Evolutionary conservation across 2,797 vertebrate species (phyloP), one percentile per base, ranked within the genome.

Genomic region (Coilia nasus): DNA sequence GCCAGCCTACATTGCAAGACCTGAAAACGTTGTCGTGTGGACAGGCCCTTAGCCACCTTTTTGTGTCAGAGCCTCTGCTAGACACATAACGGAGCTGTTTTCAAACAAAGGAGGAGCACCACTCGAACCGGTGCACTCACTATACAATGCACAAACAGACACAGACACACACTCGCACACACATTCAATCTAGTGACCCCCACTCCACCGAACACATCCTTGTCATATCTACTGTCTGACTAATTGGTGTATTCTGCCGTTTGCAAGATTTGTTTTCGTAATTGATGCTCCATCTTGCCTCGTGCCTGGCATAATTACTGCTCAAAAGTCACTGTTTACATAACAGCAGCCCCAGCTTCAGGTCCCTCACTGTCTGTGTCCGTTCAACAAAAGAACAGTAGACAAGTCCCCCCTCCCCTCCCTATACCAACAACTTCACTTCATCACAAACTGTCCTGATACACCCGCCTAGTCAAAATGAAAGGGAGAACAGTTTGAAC

Each of bases 201-300:
- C 31, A 78, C 35, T 25, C 71, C 4, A 9, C 35, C 71, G 44
- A 78, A 78, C 35, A 78, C 35, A 78, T 15, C 17, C 31, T 35
- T 78, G 15, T 60, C 82, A 67, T 83, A 82, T 59, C 50, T 71
- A 15, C 35, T 81, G 85, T 54, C 54, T 57, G 67, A 83, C 82
- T 86, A 86, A 83, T 86, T 62, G 23, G 67, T 78, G 83, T 41
- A 78, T 78, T 78, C 71, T 78, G 71, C 17, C 19, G 31, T 78
- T 78, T 78, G 71, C 71, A 59, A 85, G 60, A 83, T 85, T 80
- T 85, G 81, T 85, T 80, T 85, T 87, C 64, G 44, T 87, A 85
- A 87, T 87, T 85, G 81, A 85, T 87, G 83, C 67, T 81, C 64
- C 67, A 56, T 82, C 83, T 83, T 35, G n/a, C 56, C 62, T 31